Percentiles rank a stretch among this genome's conserved stretches.
phyloP scores from a whole-genome alignment of 2,888 invertebrate genomes.

The Formica aserva region DNA sequence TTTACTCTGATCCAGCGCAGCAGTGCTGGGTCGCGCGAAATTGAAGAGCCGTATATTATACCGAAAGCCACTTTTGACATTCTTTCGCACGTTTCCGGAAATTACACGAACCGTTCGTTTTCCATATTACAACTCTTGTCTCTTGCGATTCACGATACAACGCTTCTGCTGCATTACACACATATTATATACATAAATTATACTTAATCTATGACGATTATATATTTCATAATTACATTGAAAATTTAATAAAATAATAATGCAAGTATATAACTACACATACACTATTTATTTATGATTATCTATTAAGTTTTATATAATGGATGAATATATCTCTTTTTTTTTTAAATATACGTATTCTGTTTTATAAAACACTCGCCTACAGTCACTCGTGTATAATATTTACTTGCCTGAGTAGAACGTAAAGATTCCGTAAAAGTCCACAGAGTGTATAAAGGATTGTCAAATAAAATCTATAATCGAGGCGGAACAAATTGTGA shows the following conservation, averaged over 20 bases:
- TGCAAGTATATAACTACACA: not conserved
- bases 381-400: not conserved
- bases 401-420: not conserved
- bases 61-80: conserved; percentile 67
- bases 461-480: conserved; percentile 44
- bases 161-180: not conserved
- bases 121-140: conserved; percentile 35
- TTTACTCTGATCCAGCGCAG: conserved; percentile 74
- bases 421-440: not conserved
- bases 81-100: conserved; percentile 65
- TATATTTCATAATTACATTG: not conserved
- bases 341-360: not conserved
- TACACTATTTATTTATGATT: not conserved
- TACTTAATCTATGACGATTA: not conserved
- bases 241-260: not conserved
- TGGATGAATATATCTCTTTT: not conserved
- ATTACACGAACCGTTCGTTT: conserved; percentile 57
- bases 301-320: not conserved
- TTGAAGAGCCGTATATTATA: conserved; percentile 77
- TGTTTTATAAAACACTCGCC: not conserved
- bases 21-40: conserved; percentile 64
- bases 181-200: not conserved
- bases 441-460: not conserved
- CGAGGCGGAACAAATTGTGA: conserved; percentile 36
- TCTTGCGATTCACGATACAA: not conserved